Base-by-base conservation (phyloP, 1,140 invertebrate genomes). In the Trichonephila inaurata region DNA sequence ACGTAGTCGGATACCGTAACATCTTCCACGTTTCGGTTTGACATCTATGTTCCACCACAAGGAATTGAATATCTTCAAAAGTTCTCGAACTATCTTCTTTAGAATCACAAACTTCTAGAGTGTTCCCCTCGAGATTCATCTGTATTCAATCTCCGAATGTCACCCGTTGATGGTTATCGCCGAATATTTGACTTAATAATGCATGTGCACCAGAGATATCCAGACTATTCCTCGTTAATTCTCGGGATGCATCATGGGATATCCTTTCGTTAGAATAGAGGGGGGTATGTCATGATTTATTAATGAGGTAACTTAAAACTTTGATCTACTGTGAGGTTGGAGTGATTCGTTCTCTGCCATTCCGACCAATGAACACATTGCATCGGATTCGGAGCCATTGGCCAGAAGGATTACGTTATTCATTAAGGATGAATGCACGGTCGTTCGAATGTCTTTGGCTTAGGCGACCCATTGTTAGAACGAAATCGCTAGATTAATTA, bases 281-380 rank as follows among this genome's bases (percentile, higher is more conserved):
- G 18, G 14, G 33, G 18, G 72, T n/a, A 77, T 28, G 33, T 77
- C 58, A 51, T 85, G 44, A 85, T 85, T 85, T 85, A 85, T 85
- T 85, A 85, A 85, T 85, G 82, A 85, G 21, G 82, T 85, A 85
- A 85, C 44, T 85, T 85, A 58, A 58, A 85, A 60, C 82, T 85
- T 44, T 24, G 21, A 24, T 58, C 21, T 60, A 21, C 18, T 10
- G 24, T 16, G 24, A 24, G 12, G 8, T 21, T 8, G 21, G 12
- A n/a, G 12, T 6, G 69, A 28, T 33, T 77, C 33, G 72, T 77
- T 77, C 33, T 77, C 24, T 40, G 69, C 24, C 18, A 14, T 12
- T 16, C 24, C 24, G 16, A 33, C 28, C 28, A 28, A 24, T 16
- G 69, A 72, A 72, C 28, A 40, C 24, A 33, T 72, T 72, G 69